Base-by-base conservation (phyloP, 2,888 invertebrate genomes). In the Lasioglossum morio region DNA sequence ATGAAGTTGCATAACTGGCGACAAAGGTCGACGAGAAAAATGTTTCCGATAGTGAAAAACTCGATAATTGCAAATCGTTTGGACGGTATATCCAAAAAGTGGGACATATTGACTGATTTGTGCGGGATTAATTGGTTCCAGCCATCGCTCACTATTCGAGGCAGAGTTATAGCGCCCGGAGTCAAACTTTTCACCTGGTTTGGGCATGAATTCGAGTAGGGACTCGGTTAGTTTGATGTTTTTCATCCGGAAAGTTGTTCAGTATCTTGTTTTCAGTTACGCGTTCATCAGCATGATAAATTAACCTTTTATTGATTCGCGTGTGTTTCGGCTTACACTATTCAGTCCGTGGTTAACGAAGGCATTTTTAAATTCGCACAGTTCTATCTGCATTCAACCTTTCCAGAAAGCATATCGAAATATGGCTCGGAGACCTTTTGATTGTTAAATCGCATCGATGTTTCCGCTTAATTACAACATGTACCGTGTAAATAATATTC, bases 1-100 rank as follows among this genome's bases (percentile, higher is more conserved):
- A 69, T 37, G 12, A 69, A 19, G 69, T 69, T 69, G 12, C 37
- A 23, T 10, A 34, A 4, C 37, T 12, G 34, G 37, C 37, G 69
- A 37, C 37, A 23, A 69, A 37, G 23, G 37, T 37, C 37, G 23
- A 4, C 37, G 23, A 37, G 69, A 37, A 34, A 34, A 69, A 69
- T 37, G 37, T 37, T 69, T 69, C 37, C 69, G 12, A 23, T 19
- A 37, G 69, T 23, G 34, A 37, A 69, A 23, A 69, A 37, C 37
- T 69, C 69, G 69, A 69, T 69, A 37, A 69, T 37, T 37, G 69
- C 37, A 37, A 34, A 69, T 69, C 69, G 69, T 69, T 69, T 23
- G 23, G 12, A 37, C 69, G 23, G 69, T 69, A 37, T 69, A 69
- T 23, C 34, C 37, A 37, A 23, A 69, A 69, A 37, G 37, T 23